Conservation (phyloP, 2,888 invertebrate genomes). For the Dasypolia templi region DNA sequence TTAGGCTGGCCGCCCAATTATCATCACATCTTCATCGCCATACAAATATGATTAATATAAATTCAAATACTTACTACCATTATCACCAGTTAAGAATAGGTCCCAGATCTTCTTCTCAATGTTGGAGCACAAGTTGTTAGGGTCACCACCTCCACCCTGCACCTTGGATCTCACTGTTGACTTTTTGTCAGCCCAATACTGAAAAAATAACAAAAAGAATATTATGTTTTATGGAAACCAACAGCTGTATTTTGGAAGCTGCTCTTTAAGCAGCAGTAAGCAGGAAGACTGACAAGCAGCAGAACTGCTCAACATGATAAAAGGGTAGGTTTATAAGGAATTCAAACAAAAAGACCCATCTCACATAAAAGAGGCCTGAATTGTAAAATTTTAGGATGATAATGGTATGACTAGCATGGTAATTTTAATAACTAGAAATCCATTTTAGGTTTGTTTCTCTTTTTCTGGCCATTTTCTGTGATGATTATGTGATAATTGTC, state of each 20-base stretch:
- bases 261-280: not conserved
- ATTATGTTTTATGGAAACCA: not conserved
- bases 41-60: not conserved
- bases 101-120: slow-evolving; percentile 87
- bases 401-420: not conserved
- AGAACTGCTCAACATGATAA: slow-evolving; percentile 8
- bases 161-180: slow-evolving; percentile 86
- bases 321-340: not conserved
- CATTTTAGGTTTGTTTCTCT: not conserved
- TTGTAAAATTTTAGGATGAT: not conserved
- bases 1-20: too few species aligned
- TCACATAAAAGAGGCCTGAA: not conserved
- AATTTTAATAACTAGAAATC: not conserved
- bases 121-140: slow-evolving; percentile 82
- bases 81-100: slow-evolving; percentile 78
- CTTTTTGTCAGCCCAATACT: slow-evolving; percentile 89
- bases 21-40: too few species aligned
- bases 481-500: not conserved
- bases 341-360: not conserved
- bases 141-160: slow-evolving; percentile 79
- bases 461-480: not conserved
- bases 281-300: not conserved
- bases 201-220: slow-evolving; percentile 56
- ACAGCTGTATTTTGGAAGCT: not conserved
- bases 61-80: slow-evolving; percentile 68